A percentile compares a stretch with the other conserved stretches of the same genome.
phyloP scores from a whole-genome alignment of 2,888 invertebrate species.

The Heliconius sara region DNA sequence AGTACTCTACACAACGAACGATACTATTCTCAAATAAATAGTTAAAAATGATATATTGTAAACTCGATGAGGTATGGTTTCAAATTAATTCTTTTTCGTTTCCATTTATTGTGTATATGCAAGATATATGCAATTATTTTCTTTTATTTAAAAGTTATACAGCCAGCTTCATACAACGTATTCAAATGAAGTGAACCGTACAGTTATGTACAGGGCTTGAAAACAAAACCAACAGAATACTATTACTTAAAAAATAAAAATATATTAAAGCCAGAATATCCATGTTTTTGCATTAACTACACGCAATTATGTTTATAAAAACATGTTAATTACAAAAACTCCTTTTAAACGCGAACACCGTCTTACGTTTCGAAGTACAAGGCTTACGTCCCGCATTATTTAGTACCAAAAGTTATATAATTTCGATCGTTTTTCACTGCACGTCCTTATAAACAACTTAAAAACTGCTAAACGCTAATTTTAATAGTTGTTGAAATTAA shows the following conservation, averaged over 20 bases:
- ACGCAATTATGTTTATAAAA: conserved; percentile 19
- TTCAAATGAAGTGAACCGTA: not conserved
- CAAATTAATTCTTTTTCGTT: not conserved
- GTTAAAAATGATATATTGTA: not conserved
- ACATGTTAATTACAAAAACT: not conserved
- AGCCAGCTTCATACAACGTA: not conserved
- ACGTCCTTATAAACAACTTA: conserved; percentile 44
- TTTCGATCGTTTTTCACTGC: conserved; percentile 38
- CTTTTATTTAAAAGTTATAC: not conserved
- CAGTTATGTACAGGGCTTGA: not conserved
- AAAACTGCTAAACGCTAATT: conserved; percentile 51
- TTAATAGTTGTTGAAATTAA: conserved; percentile 69
- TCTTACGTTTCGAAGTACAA: conserved; percentile 14
- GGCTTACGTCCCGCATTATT: conserved; percentile 36
- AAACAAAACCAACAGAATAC: not conserved
- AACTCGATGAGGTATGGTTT: not conserved
- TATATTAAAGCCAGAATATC: not conserved
- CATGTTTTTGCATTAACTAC: conserved; percentile 1
- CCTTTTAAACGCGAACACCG: conserved; percentile 4
- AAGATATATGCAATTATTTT: not conserved
- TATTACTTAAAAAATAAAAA: not conserved
- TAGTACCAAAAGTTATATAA: conserved; percentile 32
- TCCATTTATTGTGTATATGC: not conserved
- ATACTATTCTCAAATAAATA: not conserved
- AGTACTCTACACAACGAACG: not conserved